Conservation (phyloP, 2,113 vertebrate genomes). For the Catharus fuscescens region DNA sequence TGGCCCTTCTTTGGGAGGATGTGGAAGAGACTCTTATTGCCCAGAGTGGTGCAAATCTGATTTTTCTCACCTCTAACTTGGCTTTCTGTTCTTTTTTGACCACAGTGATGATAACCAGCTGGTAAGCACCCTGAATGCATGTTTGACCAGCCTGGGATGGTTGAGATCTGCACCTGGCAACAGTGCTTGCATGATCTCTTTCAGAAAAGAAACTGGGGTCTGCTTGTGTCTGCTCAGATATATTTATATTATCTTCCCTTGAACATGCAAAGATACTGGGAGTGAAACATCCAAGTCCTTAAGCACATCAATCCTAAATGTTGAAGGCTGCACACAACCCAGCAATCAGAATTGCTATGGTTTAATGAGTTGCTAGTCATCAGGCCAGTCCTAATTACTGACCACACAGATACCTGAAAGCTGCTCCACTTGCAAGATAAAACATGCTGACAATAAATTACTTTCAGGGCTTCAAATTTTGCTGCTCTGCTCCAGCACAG, state of each 20-base stretch:
- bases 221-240: not conserved
- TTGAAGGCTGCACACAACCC: not conserved
- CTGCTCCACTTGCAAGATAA: not conserved
- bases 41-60: not conserved
- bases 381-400: not conserved
- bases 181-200: not conserved
- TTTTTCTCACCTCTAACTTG: slow-evolving; percentile 18
- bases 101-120: slow-evolving; percentile 19
- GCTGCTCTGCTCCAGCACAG: not conserved
- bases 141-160: not conserved
- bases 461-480: not conserved
- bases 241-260: not conserved
- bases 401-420: not conserved
- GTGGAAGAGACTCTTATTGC: not conserved
- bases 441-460: not conserved
- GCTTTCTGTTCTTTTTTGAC: slow-evolving; percentile 38
- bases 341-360: not conserved
- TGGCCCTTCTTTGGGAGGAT: not conserved
- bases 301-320: not conserved
- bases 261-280: not conserved
- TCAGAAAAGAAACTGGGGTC: slow-evolving; percentile 48
- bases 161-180: not conserved
- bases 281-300: not conserved
- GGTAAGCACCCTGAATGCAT: slow-evolving; percentile 28
- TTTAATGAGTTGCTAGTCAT: not conserved